Conservation (phyloP, 1,140 invertebrate genomes). For the Caenorhabditis brenneri region DNA sequence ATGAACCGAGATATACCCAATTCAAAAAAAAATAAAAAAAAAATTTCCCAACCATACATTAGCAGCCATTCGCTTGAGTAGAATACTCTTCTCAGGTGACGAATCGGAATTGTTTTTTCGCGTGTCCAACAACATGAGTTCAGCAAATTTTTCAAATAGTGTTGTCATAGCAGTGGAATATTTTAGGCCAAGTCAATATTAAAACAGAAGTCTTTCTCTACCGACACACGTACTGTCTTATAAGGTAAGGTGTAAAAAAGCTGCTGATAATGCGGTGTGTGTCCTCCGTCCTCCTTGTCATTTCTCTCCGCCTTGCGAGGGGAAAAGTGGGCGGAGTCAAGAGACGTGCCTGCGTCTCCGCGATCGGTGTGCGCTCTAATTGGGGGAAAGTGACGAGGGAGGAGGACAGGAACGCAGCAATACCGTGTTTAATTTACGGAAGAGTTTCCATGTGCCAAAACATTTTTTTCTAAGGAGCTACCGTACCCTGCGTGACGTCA, state of each 20-base stretch:
- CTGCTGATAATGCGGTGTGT: neutral
- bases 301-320: neutral
- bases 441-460: neutral
- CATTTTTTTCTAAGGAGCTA: no score
- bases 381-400: neutral
- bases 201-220: conserved; percentile 10
- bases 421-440: neutral
- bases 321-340: neutral
- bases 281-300: neutral
- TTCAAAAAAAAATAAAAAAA: neutral
- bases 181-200: neutral
- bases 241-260: conserved; percentile 14
- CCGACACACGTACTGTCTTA: neutral
- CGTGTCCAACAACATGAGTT: conserved; percentile 2
- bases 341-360: neutral
- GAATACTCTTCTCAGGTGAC: neutral
- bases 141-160: conserved; percentile 5
- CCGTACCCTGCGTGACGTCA: no score
- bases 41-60: neutral
- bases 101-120: neutral
- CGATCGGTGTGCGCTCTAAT: no score
- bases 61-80: conserved; percentile 20
- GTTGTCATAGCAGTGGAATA: neutral
- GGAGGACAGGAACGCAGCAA: neutral
- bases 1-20: no score